A percentile compares a stretch with the other conserved stretches of the same genome.
Evolutionary conservation across 2,797 vertebrate genomes (phyloP).

Genomic region (Molossus alvarezi): DNA sequence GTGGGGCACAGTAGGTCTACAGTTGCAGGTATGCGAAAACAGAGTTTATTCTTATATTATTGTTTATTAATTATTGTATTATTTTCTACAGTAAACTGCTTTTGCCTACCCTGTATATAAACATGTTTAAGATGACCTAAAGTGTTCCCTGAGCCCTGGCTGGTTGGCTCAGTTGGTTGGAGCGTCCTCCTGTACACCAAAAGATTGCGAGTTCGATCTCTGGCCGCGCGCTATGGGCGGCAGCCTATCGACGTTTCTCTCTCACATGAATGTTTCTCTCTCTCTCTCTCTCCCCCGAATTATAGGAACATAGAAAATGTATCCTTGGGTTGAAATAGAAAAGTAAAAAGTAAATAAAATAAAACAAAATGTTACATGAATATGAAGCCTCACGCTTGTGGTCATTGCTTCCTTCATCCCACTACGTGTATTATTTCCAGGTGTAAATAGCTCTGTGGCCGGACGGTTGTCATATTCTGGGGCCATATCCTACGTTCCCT

Average conservation of each 20-base stretch:
- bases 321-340: too few relatives aligned
- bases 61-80: background rate
- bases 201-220: too few relatives aligned
- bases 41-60: background rate
- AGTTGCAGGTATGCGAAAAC: background rate
- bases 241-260: too few relatives aligned
- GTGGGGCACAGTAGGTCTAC: background rate
- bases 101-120: background rate
- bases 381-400: background rate
- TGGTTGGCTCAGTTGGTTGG: too few relatives aligned
- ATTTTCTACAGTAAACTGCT: background rate
- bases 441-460: background rate
- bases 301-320: too few relatives aligned
- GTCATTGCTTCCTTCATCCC: too few relatives aligned
- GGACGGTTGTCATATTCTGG: background rate
- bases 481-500: background rate
- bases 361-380: background rate
- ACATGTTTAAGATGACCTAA: background rate
- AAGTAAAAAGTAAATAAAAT: too few relatives aligned
- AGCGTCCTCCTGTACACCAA: too few relatives aligned
- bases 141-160: background rate
- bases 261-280: too few relatives aligned
- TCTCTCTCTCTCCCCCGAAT: too few relatives aligned
- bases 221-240: too few relatives aligned
- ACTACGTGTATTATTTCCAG: fast-evolving